Conservation (phyloP, 2,797 vertebrate species). For the Anableps anableps region DNA sequence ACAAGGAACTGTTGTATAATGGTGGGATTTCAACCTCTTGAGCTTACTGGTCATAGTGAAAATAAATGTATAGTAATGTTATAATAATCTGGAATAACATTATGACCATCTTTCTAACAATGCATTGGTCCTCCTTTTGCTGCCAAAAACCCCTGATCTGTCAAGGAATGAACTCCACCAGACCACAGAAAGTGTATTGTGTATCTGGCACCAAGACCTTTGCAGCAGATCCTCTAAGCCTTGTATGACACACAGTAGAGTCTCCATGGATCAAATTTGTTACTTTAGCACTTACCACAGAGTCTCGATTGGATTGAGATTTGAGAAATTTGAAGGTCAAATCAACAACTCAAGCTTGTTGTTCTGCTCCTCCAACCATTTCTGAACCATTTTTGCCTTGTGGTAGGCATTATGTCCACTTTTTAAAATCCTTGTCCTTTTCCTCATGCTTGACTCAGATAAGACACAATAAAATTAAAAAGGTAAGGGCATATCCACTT, state of each 20-base stretch:
- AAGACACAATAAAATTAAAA: not conserved
- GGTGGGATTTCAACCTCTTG: not conserved
- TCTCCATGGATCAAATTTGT: not conserved
- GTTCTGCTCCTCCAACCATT: not conserved
- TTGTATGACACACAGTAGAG: not conserved
- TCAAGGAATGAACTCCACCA: not conserved
- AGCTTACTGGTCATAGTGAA: not conserved
- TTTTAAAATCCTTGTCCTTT: constrained; percentile 1
- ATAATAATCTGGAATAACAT: not conserved
- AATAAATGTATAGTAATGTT: not conserved
- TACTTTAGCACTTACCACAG: not conserved
- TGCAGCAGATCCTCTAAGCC: not conserved
- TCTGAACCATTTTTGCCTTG: not conserved
- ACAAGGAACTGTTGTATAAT: not conserved
- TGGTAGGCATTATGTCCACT: not conserved
- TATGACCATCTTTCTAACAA: not conserved
- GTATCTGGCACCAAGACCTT: not conserved
- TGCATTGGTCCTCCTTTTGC: not conserved
- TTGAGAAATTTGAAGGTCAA: not conserved
- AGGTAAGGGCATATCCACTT: not conserved
- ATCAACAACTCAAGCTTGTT: not conserved
- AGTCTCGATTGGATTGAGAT: not conserved
- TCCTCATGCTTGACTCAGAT: not conserved
- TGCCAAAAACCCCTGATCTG: not conserved
- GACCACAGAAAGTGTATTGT: not conserved